Base-by-base conservation (phyloP, 1,140 invertebrate genomes). In the Ostrea denselamellosa region DNA sequence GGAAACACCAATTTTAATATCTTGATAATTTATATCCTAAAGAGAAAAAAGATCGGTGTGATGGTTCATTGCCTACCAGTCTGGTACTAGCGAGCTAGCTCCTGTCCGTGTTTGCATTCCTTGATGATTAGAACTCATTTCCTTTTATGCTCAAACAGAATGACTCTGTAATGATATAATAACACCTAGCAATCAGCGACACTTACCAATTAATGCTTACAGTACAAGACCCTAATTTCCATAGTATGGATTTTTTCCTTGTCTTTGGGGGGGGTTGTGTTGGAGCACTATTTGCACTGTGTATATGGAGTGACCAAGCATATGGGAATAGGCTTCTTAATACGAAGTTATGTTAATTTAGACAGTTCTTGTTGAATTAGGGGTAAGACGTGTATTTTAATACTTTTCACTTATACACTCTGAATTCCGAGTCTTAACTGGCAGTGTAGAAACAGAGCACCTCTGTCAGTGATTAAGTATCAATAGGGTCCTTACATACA, bases 101-200 rank as follows among this genome's bases (percentile, higher is more conserved):
- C 14, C 17, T 62, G 56, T 62, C 56, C 17, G 7, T n/a, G 17
- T 62, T 17, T 19, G 56, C 17, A 7, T 17, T 62, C 17, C n/a
- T 62, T 19, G 56, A 19, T n/a, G 56, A 62, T 62, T 62, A 62
- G 56, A 62, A 62, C 14, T 62, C 56, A 62, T 62, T 62, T 62
- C 56, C 56, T n/a, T 62, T 62, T 62, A 62, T 62, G 56, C 17
- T 62, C 56, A 19, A 62, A 62, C 56, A 62, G 56, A 62, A 62
- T 62, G 17, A 62, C 56, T 17, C 56, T 17, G n/a, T 62, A 62
- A 62, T 62, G 56, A 62, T 62, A 62, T 17, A 62, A 62, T 62
- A 62, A 62, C 56, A 62, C 56, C 56, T 62, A 17, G 56, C 56
- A 62, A 62, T 62, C 56, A 19, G 14, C 34, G n/a, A 62, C n/a